Evolutionary conservation across 1,140 invertebrate species (phyloP), one percentile per base, ranked within the genome.

Genomic region (Drosophila nikananu): DNA sequence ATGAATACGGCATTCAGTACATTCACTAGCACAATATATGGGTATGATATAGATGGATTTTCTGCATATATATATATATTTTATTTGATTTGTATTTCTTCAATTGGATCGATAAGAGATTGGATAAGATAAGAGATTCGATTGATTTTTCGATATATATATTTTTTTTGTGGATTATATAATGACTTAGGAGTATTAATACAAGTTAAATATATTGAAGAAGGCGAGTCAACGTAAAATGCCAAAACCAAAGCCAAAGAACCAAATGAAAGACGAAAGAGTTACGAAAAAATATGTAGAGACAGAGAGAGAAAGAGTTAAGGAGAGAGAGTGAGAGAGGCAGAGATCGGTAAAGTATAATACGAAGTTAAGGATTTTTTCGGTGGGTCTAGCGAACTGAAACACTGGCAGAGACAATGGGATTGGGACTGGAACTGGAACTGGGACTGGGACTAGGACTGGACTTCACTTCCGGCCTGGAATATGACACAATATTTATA

Each of bases 1-100:
- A 91, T 92, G 91, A 91, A 91, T 92, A 91, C 87, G 89, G 92
- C 92, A 93, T 93, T 93, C 92, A 93, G 77, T 93, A 93, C 92
- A 93, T 93, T 93, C 92, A 93, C 92, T 92, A 93, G 92, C 92
- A 92, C 80, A 89, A 78, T 92, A 92, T 89, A 77, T 86, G 81
- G 63, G 66, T 84, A 89, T 89, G 84, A 81, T 87, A 89, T 76
- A 79, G 76, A 76, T 89, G 75, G 71, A 73, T 78, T 84, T 83
- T 77, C 75, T 83, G 52, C 35, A 73, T 72, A 71, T 70, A 71
- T 68, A 42, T 67, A 62, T 44, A 39, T 65, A 41, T 63, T 48
- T 57, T 32, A 41, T 59, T 73, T 67, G 46, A n/a, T 54, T 65
- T 71, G 25, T 49, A 21, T 52, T 65, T 49, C 64, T 79, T 55